phyloP scores from a whole-genome alignment of 2,797 vertebrate species.

The Channallabes apus region DNA sequence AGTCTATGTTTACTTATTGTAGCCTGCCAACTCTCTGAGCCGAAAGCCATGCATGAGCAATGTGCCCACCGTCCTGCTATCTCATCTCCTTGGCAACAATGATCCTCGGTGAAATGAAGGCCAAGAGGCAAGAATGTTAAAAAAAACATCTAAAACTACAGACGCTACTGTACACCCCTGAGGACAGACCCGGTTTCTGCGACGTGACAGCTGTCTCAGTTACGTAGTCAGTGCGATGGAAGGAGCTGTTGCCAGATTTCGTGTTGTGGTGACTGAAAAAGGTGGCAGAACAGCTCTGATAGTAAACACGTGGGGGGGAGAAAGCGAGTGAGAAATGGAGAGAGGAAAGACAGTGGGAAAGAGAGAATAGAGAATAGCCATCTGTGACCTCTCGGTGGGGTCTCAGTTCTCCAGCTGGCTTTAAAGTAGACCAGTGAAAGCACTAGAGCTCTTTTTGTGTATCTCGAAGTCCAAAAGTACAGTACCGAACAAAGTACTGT shows the following conservation, averaged over 20 bases:
- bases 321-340: not conserved
- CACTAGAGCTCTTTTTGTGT: constrained; percentile 7
- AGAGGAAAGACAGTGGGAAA: constrained; percentile 25
- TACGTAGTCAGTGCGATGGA: not conserved
- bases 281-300: constrained; percentile 13
- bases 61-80: constrained; percentile 52
- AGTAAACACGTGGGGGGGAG: constrained; percentile 29
- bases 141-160: constrained; percentile 11
- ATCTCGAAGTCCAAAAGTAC: constrained; percentile 18
- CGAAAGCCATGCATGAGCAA: constrained; percentile 51
- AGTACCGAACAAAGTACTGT: not conserved
- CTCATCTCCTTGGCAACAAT: constrained; percentile 56
- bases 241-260: constrained; percentile 8
- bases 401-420: constrained; percentile 39
- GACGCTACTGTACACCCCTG: constrained; percentile 15
- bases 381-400: constrained; percentile 41
- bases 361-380: constrained; percentile 33
- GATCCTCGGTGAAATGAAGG: constrained; percentile 44
- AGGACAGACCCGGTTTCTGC: constrained; percentile 3
- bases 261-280: constrained; percentile 2
- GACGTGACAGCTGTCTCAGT: not conserved
- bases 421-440: constrained; percentile 21
- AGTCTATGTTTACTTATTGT: constrained; percentile 43
- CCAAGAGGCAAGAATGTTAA: constrained; percentile 28
- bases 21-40: constrained; percentile 43